Conservation (phyloP, 2,113 vertebrate species). For the Melanostigma gelatinosum region DNA sequence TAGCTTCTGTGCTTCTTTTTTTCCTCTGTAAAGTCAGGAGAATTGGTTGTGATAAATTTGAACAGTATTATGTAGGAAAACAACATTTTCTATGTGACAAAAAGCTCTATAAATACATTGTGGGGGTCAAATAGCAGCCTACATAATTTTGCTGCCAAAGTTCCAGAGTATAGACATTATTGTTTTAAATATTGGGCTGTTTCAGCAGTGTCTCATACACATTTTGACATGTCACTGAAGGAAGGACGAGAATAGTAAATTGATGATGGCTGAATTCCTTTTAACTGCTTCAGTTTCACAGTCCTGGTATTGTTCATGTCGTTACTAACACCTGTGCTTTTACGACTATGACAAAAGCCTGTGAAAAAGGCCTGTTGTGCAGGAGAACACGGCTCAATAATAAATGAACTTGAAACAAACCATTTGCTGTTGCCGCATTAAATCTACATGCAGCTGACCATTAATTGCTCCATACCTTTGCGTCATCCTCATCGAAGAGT, state of each 20-base stretch:
- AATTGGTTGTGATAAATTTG: neutral
- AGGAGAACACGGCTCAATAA: neutral
- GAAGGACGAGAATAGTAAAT: neutral
- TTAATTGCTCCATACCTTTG: conserved; percentile 81
- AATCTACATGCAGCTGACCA: neutral
- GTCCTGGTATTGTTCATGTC: neutral
- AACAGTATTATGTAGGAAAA: neutral
- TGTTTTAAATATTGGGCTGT: neutral
- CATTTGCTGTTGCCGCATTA: neutral
- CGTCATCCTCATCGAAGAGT: conserved; percentile 89
- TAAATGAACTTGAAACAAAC: neutral
- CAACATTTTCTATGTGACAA: neutral
- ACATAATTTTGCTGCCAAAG: neutral
- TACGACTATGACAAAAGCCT: neutral
- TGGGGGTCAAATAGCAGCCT: neutral
- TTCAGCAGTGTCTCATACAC: neutral
- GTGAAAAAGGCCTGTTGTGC: neutral
- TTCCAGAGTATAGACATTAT: neutral
- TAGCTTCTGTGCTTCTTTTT: neutral
- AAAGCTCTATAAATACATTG: neutral
- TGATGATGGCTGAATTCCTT: neutral
- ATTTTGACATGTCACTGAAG: neutral
- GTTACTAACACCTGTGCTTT: neutral
- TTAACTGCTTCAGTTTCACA: neutral
- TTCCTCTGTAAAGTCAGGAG: neutral